Conservation (phyloP, 2,797 vertebrate genomes). For the Rousettus madagascariensis region DNA sequence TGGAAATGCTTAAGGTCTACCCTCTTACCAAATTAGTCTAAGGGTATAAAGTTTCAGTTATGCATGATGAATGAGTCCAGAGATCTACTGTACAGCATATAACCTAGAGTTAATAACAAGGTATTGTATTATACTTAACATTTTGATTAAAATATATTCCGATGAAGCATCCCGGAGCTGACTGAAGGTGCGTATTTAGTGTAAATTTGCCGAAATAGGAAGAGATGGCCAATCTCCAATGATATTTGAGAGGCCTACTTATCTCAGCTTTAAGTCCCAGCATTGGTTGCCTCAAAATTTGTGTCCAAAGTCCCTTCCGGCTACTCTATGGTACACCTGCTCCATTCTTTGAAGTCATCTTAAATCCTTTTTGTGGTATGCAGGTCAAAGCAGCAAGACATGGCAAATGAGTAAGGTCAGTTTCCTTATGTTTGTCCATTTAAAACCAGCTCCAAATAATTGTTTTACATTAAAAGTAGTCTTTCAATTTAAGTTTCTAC, state of each 20-base stretch:
- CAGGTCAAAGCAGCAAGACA: background rate
- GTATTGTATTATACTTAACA: background rate
- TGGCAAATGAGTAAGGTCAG: background rate
- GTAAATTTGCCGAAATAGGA: background rate
- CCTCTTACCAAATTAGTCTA: background rate
- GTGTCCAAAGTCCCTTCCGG: background rate
- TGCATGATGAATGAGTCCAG: background rate
- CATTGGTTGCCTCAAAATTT: background rate
- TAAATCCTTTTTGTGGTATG: background rate
- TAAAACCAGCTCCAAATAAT: background rate
- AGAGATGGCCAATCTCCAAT: background rate
- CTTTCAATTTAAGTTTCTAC: background rate
- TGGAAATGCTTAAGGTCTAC: background rate
- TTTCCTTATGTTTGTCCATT: background rate
- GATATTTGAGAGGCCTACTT: background rate
- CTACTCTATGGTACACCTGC: background rate
- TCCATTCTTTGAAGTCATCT: background rate
- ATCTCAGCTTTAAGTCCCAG: background rate
- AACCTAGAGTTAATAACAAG: background rate
- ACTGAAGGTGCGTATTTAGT: background rate
- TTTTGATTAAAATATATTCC: background rate
- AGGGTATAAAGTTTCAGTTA: background rate
- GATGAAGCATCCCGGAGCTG: background rate
- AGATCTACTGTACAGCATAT: background rate
- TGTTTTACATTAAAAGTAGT: background rate